Conservation (phyloP, 2,113 vertebrate species). For the Onychostruthus taczanowskii region DNA sequence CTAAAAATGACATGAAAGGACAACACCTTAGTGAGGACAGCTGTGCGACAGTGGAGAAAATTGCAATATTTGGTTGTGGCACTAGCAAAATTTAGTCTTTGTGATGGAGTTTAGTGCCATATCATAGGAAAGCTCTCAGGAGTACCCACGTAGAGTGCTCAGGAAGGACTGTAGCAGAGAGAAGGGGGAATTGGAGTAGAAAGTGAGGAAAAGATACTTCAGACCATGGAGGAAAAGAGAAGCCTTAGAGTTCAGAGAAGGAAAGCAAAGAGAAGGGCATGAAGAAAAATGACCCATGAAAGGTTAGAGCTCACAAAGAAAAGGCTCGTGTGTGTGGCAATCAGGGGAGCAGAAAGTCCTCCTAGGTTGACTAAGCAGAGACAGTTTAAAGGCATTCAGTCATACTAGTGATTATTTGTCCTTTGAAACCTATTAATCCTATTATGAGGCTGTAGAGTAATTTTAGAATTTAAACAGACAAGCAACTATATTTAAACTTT, state of each 20-base stretch:
- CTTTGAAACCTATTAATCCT: slow-evolving; percentile 45
- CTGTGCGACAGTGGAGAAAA: not conserved
- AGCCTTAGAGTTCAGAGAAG: not conserved
- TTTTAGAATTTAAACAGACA: slow-evolving; percentile 16
- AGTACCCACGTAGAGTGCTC: not conserved
- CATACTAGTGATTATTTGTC: slow-evolving; percentile 24
- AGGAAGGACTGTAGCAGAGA: not conserved
- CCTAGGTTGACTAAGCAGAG: slow-evolving; percentile 44
- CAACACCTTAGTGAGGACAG: not conserved
- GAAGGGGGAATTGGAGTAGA: slow-evolving; percentile 4
- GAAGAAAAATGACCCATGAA: slow-evolving; percentile 47
- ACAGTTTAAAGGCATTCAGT: slow-evolving; percentile 41
- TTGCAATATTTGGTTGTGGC: not conserved
- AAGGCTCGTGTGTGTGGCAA: not conserved
- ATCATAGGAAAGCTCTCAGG: not conserved
- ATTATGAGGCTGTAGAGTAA: not conserved
- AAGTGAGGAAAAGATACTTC: not conserved
- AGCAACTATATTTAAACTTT: not conserved
- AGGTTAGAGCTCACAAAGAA: slow-evolving; percentile 38
- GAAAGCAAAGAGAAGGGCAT: slow-evolving; percentile 3
- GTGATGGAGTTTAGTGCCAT: not conserved
- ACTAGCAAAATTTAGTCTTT: not conserved
- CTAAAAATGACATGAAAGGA: not conserved
- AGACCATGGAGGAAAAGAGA: not conserved
- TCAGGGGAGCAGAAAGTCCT: slow-evolving; percentile 50